Evolutionary conservation across 2,888 invertebrate genomes (phyloP).

Genomic region (Petrophora chlorosata): DNA sequence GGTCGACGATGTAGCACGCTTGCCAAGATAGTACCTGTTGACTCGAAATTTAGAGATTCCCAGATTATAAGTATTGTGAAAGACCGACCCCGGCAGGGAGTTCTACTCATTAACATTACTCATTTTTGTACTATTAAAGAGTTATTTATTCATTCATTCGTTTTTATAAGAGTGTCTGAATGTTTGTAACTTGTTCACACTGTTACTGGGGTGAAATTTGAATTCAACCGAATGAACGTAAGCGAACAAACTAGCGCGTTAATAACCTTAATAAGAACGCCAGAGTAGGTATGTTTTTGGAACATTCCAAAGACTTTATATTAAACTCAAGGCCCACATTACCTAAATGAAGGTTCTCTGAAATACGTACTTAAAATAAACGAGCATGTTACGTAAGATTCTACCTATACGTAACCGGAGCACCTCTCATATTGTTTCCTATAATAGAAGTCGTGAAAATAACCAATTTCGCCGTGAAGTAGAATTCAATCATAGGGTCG

Average conservation of each 20-base stretch:
- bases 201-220: no score
- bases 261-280: neutral
- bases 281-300: neutral
- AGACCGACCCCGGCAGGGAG: no score
- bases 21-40: no score
- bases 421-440: conserved; percentile 1
- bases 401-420: neutral
- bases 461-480: neutral
- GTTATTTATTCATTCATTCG: no score
- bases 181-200: no score
- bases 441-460: conserved; percentile 3
- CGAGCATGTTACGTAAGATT: conserved; percentile 10
- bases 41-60: no score
- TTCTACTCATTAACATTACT: no score
- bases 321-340: conserved; percentile 11
- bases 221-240: neutral
- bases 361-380: conserved; percentile 14
- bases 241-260: neutral
- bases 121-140: no score
- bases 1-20: no score
- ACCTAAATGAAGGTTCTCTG: conserved; percentile 8
- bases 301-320: conserved; percentile 4
- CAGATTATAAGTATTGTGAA: no score
- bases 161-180: no score
- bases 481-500: neutral